Evolutionary conservation across 2,797 vertebrate species (phyloP), one percentile per base, ranked within the genome.

Genomic region (Thripadectes ignobilis): DNA sequence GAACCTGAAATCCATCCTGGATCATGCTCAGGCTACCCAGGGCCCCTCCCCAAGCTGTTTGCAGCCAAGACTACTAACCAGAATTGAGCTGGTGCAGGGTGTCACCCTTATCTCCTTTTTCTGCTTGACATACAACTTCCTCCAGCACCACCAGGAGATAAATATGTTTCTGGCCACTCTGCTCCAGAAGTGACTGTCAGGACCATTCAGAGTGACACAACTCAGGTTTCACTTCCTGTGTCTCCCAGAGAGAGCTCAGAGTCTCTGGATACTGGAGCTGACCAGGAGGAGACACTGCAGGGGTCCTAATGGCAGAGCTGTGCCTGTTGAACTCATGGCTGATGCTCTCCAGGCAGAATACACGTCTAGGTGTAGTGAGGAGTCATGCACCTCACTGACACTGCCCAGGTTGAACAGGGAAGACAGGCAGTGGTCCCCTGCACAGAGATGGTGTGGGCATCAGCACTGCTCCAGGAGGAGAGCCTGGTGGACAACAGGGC

Each of bases 21-120:
- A 58, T 18, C 4, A 3, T 6, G 65, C 41, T 39, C 41, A 29
- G 0, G 0, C 14, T 43, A 43, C 32, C 23, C 43, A 66, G 16
- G 36, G 26, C 17, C 52, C 77, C 83, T 61, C 15, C 5, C 13
- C 14, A 41, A 78, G 39, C 59, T 9, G 26, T 14, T 1, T 75
- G 83, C 52, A 67, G 5, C 24, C 0, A 0, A 57, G 54, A 39
- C 39, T 39, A 52, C 49, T 23, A 46, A 67, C 23, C 39, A n/a
- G 63, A 86, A 55, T 3, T 2, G 41, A 57, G 74, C 43, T 43
- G n/a, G 45, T 54, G 62, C 29, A 55, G 24, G 2, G 13, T 36
- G 57, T 38, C 78, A 83, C 21, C 13, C 36, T 55, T 14, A 57
- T 1, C 34, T 43, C 57, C 27, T 67, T 77, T 46, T 89, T 49